A percentile compares a stretch with the other conserved stretches of the same genome.
Conservation (phyloP, 1,140 invertebrate genomes). For the Chrysomallon squamiferum region DNA sequence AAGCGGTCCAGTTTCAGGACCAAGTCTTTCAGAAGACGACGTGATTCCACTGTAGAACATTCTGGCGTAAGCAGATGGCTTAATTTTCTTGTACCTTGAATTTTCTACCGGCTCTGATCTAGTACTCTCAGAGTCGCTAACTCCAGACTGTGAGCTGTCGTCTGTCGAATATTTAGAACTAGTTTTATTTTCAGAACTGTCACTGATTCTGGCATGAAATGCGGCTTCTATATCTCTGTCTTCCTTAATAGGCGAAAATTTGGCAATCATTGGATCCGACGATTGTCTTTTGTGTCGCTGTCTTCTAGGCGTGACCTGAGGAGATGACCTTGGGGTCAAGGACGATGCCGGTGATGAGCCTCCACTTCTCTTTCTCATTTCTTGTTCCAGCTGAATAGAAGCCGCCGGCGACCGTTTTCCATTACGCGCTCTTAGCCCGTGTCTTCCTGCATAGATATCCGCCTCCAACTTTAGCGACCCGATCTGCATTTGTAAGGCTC, state of each 20-base stretch:
- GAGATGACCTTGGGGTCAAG: constrained; percentile 48
- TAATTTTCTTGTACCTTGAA: constrained; percentile 37
- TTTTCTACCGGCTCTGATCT: constrained; percentile 48
- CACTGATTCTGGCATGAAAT: constrained; percentile 38
- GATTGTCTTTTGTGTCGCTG: constrained; percentile 59
- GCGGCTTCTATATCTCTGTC: constrained; percentile 66
- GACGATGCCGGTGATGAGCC: constrained; percentile 25
- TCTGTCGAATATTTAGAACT: constrained; percentile 40
- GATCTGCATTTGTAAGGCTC: constrained; percentile 54
- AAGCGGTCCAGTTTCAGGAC: constrained; percentile 14
- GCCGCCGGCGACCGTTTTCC: constrained; percentile 18
- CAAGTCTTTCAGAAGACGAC: constrained; percentile 17
- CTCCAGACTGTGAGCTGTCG: constrained; percentile 55
- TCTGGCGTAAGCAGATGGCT: constrained; percentile 47
- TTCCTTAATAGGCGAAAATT: constrained; percentile 69
- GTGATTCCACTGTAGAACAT: constrained; percentile 39
- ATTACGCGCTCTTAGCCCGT: constrained; percentile 6
- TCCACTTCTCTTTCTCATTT: constrained; percentile 28
- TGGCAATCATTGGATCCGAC: constrained; percentile 60
- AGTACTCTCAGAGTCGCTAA: constrained; percentile 56
- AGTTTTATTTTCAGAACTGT: constrained; percentile 7
- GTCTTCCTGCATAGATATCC: constrained; percentile 25
- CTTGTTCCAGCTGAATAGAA: constrained; percentile 11
- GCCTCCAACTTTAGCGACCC: constrained; percentile 56
- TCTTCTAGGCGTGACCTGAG: constrained; percentile 57